These are phyloP conservation scores for Caerostris darwini DNA, from an alignment of 1,140 invertebrate genomes.

Conservation along the genomic window DNA sequence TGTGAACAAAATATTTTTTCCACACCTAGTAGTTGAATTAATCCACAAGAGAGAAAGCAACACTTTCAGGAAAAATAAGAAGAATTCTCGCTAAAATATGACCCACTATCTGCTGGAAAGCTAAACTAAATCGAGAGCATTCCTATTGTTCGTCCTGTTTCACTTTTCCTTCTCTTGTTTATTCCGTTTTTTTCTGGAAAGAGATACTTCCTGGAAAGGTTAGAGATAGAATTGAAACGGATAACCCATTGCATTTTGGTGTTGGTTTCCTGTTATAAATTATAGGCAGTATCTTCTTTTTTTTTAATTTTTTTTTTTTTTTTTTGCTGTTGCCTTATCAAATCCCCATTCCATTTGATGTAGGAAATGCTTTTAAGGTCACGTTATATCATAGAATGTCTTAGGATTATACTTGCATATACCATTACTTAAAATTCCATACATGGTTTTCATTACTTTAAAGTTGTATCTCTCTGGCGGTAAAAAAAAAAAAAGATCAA, in stretches of 20 bases:
- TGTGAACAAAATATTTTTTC: too few species aligned
- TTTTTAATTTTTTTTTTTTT: too few species aligned
- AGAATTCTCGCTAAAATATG: too few species aligned
- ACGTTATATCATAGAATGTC: background rate
- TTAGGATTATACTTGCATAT: background rate
- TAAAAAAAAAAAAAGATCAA: background rate
- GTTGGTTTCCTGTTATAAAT: background rate
- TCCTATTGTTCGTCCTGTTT: too few species aligned
- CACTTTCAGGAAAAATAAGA: too few species aligned
- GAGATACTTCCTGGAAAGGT: background rate
- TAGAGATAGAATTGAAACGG: background rate
- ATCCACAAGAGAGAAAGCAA: too few species aligned
- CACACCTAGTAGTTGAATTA: too few species aligned
- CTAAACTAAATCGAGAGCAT: too few species aligned
- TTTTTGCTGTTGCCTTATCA: background rate
- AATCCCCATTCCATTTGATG: background rate
- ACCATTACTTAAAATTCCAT: background rate
- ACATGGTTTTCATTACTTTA: background rate
- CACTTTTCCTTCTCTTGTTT: background rate
- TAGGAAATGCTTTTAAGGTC: background rate
- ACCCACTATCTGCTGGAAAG: too few species aligned
- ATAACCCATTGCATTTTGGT: background rate
- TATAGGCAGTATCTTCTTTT: too few species aligned
- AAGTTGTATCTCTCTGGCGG: background rate
- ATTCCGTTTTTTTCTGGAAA: background rate